These are phyloP conservation scores for Plebejus melissa DNA, from an alignment of 2,888 invertebrate species.

Conservation along the genomic window DNA sequence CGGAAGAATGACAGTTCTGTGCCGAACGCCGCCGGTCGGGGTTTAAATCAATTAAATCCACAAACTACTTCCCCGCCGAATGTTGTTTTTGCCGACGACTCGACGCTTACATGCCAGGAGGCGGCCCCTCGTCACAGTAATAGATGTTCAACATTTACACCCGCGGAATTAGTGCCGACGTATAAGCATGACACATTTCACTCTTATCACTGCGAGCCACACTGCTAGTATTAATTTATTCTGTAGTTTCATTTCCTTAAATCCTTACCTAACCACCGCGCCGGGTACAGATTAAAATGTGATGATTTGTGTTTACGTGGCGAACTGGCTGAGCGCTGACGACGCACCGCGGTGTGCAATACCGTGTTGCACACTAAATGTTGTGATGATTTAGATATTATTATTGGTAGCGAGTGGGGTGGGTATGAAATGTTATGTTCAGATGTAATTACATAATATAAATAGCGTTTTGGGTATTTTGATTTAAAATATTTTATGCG, in stretches of 20 bases:
- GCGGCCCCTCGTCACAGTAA: conserved; percentile 29
- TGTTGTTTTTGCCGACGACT: conserved; percentile 23
- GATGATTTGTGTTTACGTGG: conserved; percentile 13
- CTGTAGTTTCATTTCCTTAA: neutral
- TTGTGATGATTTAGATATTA: neutral
- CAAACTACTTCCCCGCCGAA: conserved; percentile 21
- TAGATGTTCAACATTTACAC: conserved; percentile 37
- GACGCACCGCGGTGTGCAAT: neutral
- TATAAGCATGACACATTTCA: conserved; percentile 46
- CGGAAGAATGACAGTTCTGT: conserved; percentile 30
- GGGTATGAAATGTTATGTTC: neutral
- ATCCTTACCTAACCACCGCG: neutral
- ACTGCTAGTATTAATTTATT: conserved; percentile 23
- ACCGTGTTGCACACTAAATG: neutral
- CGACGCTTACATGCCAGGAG: neutral
- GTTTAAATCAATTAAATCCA: conserved; percentile 29
- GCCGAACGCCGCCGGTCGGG: conserved; percentile 24
- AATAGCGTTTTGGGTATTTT: neutral
- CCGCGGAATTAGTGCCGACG: conserved; percentile 50
- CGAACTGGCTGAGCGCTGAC: neutral
- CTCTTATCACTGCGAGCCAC: conserved; percentile 41
- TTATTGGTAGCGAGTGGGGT: neutral
- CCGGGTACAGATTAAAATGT: neutral
- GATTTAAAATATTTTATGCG: neutral
- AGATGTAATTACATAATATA: neutral